Percentiles rank a stretch among this genome's conserved stretches.
Conservation (phyloP, 2,113 vertebrate genomes). For the Ageneiosus marmoratus region DNA sequence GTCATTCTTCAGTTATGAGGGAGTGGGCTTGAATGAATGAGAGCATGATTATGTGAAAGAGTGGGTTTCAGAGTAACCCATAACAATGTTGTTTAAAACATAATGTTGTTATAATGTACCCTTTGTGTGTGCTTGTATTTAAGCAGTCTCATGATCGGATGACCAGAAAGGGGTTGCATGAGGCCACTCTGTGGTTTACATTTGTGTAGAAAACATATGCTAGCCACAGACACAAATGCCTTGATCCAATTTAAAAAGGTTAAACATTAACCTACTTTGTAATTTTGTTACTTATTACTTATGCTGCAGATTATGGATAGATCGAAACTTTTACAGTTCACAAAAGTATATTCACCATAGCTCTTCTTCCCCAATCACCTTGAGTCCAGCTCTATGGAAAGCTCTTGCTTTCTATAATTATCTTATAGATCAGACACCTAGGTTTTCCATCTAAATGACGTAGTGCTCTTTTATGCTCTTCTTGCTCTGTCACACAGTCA, state of each 20-base stretch:
- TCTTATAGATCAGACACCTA: no score
- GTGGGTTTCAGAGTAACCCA: slow-evolving; percentile 58
- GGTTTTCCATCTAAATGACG: no score
- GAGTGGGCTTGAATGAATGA: slow-evolving; percentile 72
- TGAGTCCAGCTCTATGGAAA: no score
- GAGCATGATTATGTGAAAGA: slow-evolving; percentile 68
- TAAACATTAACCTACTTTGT: background rate
- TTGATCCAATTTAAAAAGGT: background rate
- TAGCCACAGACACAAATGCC: background rate
- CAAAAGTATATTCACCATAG: background rate
- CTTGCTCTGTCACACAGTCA: no score
- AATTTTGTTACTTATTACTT: background rate
- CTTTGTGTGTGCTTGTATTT: slow-evolving; percentile 9
- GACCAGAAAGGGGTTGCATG: background rate
- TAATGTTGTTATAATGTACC: background rate
- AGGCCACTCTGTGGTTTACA: slow-evolving; percentile 1
- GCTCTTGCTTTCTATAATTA: no score
- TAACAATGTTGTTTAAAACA: slow-evolving; percentile 6
- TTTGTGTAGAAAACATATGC: slow-evolving; percentile 8
- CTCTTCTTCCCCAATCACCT: no score
- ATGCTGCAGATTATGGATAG: background rate
- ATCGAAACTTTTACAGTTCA: background rate
- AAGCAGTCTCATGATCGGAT: slow-evolving; percentile 1
- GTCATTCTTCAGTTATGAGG: slow-evolving; percentile 73
- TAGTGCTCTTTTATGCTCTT: no score